These are phyloP conservation scores for Sula dactylatra DNA, from an alignment of 2,113 vertebrate genomes.

Conservation along the genomic window DNA sequence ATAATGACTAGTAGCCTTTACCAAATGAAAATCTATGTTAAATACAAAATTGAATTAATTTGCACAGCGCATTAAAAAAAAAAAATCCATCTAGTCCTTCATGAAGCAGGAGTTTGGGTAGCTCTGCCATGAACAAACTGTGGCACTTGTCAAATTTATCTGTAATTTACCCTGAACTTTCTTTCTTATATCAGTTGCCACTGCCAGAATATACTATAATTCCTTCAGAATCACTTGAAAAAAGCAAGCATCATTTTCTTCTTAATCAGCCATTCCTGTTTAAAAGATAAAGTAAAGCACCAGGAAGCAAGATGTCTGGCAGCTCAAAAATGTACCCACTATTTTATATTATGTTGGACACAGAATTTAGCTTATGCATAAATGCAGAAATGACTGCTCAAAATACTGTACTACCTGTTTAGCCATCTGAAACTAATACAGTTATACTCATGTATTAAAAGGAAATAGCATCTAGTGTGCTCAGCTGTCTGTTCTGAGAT, in stretches of 20 bases:
- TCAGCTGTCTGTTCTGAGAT: not conserved
- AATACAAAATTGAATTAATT: not conserved
- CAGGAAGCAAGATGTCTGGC: not conserved
- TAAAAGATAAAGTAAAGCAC: not conserved
- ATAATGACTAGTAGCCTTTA: not conserved
- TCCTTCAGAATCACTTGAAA: not conserved
- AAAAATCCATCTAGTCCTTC: not conserved
- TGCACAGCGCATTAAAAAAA: not conserved
- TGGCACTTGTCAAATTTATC: not conserved
- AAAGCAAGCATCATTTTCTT: not conserved
- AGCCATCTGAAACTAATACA: constrained; percentile 17
- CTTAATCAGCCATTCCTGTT: not conserved
- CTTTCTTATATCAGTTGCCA: not conserved
- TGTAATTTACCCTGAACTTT: not conserved
- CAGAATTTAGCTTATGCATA: not conserved
- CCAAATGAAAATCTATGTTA: not conserved
- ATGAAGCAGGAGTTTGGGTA: not conserved
- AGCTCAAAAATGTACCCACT: not conserved
- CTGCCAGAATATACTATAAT: not conserved
- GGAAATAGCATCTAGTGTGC: not conserved
- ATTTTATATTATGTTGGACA: not conserved
- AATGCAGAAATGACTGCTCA: not conserved
- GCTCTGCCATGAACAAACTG: not conserved
- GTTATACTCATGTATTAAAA: not conserved
- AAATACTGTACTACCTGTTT: not conserved